Percentiles rank a stretch among this genome's conserved stretches.
Conservation (phyloP, 2,797 vertebrate genomes). For the Melanotaenia trifasciata region DNA sequence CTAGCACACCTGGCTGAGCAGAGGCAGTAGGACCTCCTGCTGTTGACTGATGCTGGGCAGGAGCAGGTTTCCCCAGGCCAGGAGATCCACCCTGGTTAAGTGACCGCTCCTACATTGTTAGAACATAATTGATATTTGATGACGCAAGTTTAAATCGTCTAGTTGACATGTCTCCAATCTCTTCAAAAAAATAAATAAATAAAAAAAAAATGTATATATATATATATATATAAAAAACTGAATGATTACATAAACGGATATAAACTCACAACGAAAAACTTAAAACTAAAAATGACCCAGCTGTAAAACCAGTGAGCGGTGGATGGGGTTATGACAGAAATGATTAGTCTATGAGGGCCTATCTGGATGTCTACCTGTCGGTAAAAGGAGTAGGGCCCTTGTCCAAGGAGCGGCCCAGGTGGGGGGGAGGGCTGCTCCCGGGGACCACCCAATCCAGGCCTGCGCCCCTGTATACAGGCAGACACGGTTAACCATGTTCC, state of each 20-base stretch:
- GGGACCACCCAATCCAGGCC: constrained; percentile 81
- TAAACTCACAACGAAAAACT: constrained; percentile 30
- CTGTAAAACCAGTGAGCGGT: constrained; percentile 30
- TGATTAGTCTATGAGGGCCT: constrained; percentile 65
- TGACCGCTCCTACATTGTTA: constrained; percentile 74
- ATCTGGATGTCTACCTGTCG: constrained; percentile 81
- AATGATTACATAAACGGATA: constrained; percentile 41
- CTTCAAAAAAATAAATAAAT: not conserved
- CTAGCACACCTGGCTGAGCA: constrained; percentile 62
- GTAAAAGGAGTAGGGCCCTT: constrained; percentile 83
- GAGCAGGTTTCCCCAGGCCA: constrained; percentile 68
- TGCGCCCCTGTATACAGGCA: constrained; percentile 85
- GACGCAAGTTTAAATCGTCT: not conserved
- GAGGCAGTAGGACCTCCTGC: constrained; percentile 69
- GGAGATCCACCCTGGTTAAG: constrained; percentile 70
- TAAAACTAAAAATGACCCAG: constrained; percentile 58
- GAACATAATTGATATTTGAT: constrained; percentile 10
- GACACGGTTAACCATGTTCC: constrained; percentile 69
- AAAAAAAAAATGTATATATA: not conserved
- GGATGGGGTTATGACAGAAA: constrained; percentile 63
- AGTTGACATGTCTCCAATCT: constrained; percentile 2
- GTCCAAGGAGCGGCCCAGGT: constrained; percentile 83
- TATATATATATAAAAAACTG: constrained; percentile 12
- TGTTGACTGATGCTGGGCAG: constrained; percentile 70
- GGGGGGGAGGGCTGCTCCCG: constrained; percentile 84